A percentile compares a stretch with the other conserved stretches of the same genome.
Conservation (phyloP, 2,888 invertebrate species). For the Philaethria dido region DNA sequence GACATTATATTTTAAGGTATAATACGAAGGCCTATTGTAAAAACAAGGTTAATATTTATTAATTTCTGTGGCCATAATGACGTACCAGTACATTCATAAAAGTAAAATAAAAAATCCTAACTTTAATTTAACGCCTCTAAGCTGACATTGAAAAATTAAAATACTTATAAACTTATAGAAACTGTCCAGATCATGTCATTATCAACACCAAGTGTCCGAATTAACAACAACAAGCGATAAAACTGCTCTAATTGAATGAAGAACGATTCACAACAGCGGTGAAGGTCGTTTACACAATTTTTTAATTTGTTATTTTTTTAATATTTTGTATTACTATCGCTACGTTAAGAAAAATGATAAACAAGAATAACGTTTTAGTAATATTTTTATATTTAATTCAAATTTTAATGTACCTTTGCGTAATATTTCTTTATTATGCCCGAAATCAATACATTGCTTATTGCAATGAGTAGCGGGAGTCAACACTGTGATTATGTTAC, state of each 20-base stretch:
- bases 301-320: conserved; percentile 3
- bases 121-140: neutral
- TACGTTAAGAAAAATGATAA: conserved; percentile 10
- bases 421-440: too few species aligned
- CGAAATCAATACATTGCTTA: too few species aligned
- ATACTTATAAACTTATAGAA: neutral
- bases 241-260: conserved; percentile 52
- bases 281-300: conserved; percentile 43
- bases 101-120: neutral
- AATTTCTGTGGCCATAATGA: too few species aligned
- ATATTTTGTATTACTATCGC: conserved; percentile 3
- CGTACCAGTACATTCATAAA: neutral
- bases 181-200: conserved; percentile 31
- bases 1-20: too few species aligned
- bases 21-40: too few species aligned
- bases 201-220: conserved; percentile 42
- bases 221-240: conserved; percentile 47
- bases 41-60: too few species aligned
- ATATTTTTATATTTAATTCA: neutral
- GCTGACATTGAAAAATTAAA: neutral
- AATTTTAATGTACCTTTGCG: neutral
- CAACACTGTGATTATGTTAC: too few species aligned
- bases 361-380: neutral
- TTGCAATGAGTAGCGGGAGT: too few species aligned
- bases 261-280: conserved; percentile 45